phyloP scores from a whole-genome alignment of 2,797 vertebrate species.

The Helostoma temminkii region DNA sequence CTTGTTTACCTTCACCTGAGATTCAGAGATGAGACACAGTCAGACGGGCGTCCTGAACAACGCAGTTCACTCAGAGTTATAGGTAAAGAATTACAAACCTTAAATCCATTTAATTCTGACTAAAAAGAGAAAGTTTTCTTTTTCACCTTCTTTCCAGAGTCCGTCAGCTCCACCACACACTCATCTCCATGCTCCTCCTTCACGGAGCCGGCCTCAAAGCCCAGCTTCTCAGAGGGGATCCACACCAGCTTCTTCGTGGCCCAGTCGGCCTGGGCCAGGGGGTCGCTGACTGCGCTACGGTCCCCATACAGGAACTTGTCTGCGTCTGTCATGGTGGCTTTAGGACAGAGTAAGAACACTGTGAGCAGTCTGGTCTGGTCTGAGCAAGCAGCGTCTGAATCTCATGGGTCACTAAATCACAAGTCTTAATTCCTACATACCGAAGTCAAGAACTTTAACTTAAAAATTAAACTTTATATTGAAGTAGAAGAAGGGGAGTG shows the following conservation, averaged over 20 bases:
- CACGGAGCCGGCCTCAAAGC: constrained; percentile 95
- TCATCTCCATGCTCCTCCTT: constrained; percentile 96
- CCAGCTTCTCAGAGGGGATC: constrained; percentile 94
- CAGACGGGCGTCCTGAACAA: not conserved
- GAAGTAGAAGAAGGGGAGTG: no score
- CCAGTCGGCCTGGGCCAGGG: constrained; percentile 97
- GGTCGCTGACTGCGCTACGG: constrained; percentile 88
- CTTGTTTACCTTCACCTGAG: constrained; percentile 92
- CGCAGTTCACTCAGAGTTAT: no score
- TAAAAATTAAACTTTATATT: no score
- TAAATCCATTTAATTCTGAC: no score
- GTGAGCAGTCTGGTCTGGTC: not conserved
- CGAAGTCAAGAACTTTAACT: no score
- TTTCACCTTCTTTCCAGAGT: constrained; percentile 92
- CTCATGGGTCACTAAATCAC: no score
- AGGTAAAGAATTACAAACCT: no score
- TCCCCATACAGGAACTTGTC: constrained; percentile 97
- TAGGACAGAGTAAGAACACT: constrained; percentile 2
- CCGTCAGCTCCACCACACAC: constrained; percentile 92
- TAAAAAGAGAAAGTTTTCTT: not conserved
- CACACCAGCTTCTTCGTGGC: constrained; percentile 96
- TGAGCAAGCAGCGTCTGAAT: no score
- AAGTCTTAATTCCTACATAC: no score
- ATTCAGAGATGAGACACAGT: constrained; percentile 14
- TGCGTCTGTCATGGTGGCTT: constrained; percentile 88